Conservation (phyloP, 2,113 vertebrate species). For the Echinops telfairi region DNA sequence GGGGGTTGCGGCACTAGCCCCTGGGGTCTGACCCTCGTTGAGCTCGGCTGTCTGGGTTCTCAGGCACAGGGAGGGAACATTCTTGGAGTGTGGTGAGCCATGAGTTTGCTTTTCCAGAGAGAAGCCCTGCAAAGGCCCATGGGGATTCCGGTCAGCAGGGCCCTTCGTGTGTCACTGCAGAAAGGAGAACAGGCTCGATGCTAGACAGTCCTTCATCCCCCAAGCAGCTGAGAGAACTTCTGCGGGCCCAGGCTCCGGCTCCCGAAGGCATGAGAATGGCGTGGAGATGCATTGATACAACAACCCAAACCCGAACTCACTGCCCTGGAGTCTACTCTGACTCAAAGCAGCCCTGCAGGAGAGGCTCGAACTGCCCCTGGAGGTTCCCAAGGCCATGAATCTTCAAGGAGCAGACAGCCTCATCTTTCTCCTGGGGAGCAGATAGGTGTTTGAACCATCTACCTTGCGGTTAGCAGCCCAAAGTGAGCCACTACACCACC, state of each 20-base stretch:
- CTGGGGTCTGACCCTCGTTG: rapidly evolving
- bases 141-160: background rate
- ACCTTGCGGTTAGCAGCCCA: too few species aligned
- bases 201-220: background rate
- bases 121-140: background rate
- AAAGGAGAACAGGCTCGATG: too few species aligned
- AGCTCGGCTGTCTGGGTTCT: background rate
- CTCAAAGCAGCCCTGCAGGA: too few species aligned
- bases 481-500: too few species aligned
- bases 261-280: slow-evolving; percentile 7
- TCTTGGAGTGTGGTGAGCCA: slow-evolving; percentile 24
- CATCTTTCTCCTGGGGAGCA: too few species aligned
- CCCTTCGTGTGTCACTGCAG: background rate
- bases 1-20: background rate
- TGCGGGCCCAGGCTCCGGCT: background rate
- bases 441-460: too few species aligned
- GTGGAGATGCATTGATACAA: background rate
- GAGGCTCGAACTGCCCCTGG: too few species aligned
- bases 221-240: slow-evolving; percentile 33
- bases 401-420: too few species aligned
- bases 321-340: too few species aligned
- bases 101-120: slow-evolving; percentile 24
- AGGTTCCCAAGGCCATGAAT: too few species aligned
- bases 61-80: background rate
- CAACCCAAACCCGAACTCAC: too few species aligned